phyloP scores from a whole-genome alignment of 2,888 invertebrate genomes.

The Siphonodentalium dalli region DNA sequence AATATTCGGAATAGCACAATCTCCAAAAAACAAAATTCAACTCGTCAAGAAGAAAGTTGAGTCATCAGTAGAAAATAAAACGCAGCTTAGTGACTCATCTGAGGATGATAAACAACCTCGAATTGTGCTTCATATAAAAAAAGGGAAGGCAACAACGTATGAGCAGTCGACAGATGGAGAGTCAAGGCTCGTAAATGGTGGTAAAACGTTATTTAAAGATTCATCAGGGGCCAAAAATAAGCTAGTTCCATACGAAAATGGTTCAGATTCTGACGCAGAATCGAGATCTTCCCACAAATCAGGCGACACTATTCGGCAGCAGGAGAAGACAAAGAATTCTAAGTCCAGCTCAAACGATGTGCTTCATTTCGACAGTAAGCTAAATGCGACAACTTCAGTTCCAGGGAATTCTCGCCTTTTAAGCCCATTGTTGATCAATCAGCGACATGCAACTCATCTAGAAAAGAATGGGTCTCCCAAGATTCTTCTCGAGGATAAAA shows the following conservation, averaged over 20 bases:
- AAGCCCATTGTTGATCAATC: conserved; percentile 22
- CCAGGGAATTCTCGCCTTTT: conserved; percentile 50
- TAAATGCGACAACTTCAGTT: conserved; percentile 53
- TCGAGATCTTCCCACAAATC: too few relatives aligned
- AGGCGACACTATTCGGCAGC: too few relatives aligned
- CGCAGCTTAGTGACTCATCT: neutral
- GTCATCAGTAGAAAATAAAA: too few relatives aligned
- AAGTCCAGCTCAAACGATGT: too few relatives aligned
- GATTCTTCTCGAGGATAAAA: conserved; percentile 15
- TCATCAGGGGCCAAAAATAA: conserved; percentile 25
- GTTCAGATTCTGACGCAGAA: conserved; percentile 58
- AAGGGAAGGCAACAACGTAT: conserved; percentile 55
- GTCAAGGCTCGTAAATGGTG: conserved; percentile 42
- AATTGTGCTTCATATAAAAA: conserved; percentile 61
- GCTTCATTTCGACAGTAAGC: conserved; percentile 43
- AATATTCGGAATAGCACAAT: too few relatives aligned
- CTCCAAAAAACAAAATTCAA: too few relatives aligned
- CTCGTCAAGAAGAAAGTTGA: too few relatives aligned
- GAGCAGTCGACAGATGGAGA: conserved; percentile 52
- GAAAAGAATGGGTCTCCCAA: conserved; percentile 5
- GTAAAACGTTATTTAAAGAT: conserved; percentile 19
- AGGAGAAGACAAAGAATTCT: conserved; percentile 61
- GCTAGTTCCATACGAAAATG: conserved; percentile 63
- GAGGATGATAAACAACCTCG: too few relatives aligned
- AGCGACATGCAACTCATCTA: conserved; percentile 12